Evolutionary conservation across 2,797 vertebrate species (phyloP).

Genomic region (Scolopax rusticola): DNA sequence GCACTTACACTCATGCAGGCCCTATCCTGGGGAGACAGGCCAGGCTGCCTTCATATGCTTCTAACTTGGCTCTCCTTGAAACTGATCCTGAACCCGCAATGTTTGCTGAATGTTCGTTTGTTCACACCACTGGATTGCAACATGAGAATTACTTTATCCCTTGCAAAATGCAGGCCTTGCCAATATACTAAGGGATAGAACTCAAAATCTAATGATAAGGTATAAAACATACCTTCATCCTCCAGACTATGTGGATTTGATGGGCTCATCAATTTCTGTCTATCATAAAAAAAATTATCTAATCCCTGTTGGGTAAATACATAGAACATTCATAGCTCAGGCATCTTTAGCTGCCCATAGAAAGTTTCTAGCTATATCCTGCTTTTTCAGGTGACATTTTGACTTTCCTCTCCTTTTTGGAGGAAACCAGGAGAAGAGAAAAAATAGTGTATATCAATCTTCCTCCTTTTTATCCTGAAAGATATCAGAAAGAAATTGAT

Average conservation of each 20-base stretch:
- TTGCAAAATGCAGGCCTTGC: not conserved
- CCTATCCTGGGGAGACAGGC: not conserved
- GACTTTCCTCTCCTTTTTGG: not conserved
- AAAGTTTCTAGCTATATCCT: not conserved
- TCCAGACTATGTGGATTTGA: not conserved
- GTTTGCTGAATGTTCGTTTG: not conserved
- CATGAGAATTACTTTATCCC: not conserved
- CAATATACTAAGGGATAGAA: not conserved
- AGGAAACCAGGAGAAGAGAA: not conserved
- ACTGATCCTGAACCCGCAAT: not conserved
- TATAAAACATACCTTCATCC: not conserved
- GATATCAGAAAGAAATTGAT: not conserved
- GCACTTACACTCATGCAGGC: not conserved
- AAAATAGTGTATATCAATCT: not conserved
- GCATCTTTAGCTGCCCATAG: not conserved
- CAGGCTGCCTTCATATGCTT: not conserved
- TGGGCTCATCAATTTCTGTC: not conserved
- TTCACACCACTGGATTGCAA: conserved; percentile 18
- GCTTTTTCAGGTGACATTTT: not conserved
- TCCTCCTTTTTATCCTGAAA: not conserved
- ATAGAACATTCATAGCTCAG: not conserved
- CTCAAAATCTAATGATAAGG: not conserved
- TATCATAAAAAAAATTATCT: not conserved
- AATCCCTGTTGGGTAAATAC: conserved; percentile 3
- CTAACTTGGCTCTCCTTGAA: conserved; percentile 25